Evolutionary conservation across 2,797 vertebrate genomes (phyloP), one percentile per base, ranked within the genome.

Genomic region (Sibirionetta formosa): DNA sequence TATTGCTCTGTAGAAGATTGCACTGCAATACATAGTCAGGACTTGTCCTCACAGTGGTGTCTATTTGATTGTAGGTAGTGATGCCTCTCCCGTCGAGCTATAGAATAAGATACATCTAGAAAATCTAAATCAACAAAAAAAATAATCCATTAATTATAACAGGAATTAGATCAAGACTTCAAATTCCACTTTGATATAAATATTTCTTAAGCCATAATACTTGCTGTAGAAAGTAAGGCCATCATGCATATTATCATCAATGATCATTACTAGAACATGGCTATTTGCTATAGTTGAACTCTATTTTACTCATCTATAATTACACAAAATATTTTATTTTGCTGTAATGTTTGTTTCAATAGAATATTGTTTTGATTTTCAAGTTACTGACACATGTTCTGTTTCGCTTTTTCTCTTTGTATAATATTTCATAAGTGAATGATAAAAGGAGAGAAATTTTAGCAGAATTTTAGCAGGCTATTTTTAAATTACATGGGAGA

Each of bases 261-360:
- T 53, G 42, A 76, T 86, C 36, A 61, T 12, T 71, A 19, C 40
- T 51, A 20, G 44, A 50, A 11, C 20, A 54, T 4, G 24, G 20
- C 50, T 82, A 75, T 63, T 90, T 88, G 22, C 69, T 90, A 77
- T n/a, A 84, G 14, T 73, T 63, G 70, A 61, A 58, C 57, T 15
- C 36, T 77, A n/a, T 81, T 86, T 90, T 77, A 27, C 9, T 77
- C 11, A 35, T 57, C 50, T 72, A 14, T 56, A 88, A 6, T 75
- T 88, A 42, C 2, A 4, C 38, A 38, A 54, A 88, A 60, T 72
- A 66, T 63, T 90, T 81, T 93, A 24, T 84, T 92, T 92, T 60
- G 4, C 26, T 84, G 6, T n/a, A 50, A 33, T 10, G 14, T 86
- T 82, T 86, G 26, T 88, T 54, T 23, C 27, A 73, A 48, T 29